Percentiles rank a stretch among this genome's conserved stretches.
These are phyloP conservation scores for Aplodontia rufa DNA, from an alignment of 2,113 vertebrate genomes.

Conservation along the genomic window DNA sequence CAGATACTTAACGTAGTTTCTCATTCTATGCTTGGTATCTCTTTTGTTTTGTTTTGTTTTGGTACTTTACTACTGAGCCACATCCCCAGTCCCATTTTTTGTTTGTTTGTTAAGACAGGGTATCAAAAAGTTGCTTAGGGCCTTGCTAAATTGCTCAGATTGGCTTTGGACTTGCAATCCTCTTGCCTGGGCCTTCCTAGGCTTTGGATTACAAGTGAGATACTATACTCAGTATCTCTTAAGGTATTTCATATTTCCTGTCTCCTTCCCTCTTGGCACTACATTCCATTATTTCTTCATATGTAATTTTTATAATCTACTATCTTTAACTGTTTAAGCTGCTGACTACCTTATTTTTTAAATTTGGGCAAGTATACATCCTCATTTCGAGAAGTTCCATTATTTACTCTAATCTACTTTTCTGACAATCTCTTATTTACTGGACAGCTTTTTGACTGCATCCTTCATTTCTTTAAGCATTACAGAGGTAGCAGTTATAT, in stretches of 20 bases:
- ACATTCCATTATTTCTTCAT: not conserved
- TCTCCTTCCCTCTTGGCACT: not conserved
- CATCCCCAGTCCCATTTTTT: no score
- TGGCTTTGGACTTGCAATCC: no score
- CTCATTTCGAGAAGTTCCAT: not conserved
- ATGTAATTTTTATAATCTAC: not conserved
- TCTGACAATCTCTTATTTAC: not conserved
- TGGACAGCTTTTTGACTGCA: not conserved
- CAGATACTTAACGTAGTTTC: not conserved
- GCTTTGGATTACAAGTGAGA: no score
- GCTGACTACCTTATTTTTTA: not conserved
- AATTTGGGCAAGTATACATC: not conserved
- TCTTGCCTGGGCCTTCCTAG: no score
- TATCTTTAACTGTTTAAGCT: not conserved
- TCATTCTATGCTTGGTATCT: not conserved
- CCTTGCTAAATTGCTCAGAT: no score
- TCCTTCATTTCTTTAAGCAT: not conserved
- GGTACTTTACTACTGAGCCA: no score
- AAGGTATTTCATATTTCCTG: not conserved
- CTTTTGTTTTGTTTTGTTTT: not conserved
- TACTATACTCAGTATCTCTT: not conserved
- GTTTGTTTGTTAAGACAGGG: no score
- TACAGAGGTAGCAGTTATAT: not conserved
- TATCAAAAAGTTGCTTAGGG: no score
- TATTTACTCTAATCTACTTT: not conserved